Conservation (phyloP, 2,113 vertebrate genomes). For the Rhinogobius similis region DNA sequence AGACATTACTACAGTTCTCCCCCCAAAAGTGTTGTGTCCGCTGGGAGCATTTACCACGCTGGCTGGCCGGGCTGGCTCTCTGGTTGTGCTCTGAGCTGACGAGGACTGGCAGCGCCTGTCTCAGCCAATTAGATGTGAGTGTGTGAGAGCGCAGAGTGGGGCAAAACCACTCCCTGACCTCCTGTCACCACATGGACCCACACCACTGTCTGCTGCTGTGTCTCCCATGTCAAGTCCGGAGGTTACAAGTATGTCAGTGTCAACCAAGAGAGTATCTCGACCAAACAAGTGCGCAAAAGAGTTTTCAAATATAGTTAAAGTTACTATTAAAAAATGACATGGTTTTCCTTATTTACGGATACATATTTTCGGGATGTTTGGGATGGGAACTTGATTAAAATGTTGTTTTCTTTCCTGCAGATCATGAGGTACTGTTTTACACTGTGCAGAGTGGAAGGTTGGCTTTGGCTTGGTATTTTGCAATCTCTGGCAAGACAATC, state of each 20-base stretch:
- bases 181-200: conserved; percentile 41
- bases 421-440: too few relatives aligned
- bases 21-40: conserved; percentile 48
- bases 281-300: background rate
- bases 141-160: conserved; percentile 58
- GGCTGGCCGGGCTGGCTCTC: conserved; percentile 59
- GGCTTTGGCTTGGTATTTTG: too few relatives aligned
- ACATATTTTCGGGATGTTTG: background rate
- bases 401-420: too few relatives aligned
- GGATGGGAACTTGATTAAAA: too few relatives aligned
- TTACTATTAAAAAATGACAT: background rate
- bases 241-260: background rate
- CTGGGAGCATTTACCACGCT: conserved; percentile 69
- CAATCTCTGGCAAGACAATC: background rate
- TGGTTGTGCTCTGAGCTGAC: conserved; percentile 69
- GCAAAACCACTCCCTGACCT: conserved; percentile 57
- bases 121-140: conserved; percentile 70
- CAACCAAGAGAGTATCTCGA: background rate
- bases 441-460: too few relatives aligned
- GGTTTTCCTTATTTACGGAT: background rate
- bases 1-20: conserved; percentile 48
- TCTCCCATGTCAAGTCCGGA: background rate
- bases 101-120: conserved; percentile 69
- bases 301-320: background rate
- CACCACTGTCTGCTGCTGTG: conserved; percentile 33